A percentile compares a stretch with the other conserved stretches of the same genome.
phyloP scores from a whole-genome alignment of 2,888 invertebrate species.

The Dicroscelio sp. region DNA sequence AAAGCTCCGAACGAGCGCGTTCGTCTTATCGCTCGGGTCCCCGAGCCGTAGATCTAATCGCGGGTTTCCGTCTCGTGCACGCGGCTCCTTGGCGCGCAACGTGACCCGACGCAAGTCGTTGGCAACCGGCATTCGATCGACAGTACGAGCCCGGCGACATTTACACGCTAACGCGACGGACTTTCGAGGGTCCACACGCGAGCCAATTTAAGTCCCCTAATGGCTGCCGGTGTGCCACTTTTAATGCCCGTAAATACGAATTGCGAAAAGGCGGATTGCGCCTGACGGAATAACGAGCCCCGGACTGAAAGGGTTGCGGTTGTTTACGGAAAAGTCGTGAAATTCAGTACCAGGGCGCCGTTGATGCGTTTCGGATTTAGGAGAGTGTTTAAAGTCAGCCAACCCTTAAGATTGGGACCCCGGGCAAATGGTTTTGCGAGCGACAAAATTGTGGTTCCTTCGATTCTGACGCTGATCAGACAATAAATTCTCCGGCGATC shows the following conservation, averaged over 20 bases:
- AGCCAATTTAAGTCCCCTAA: constrained; percentile 77
- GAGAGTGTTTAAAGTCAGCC: constrained; percentile 31
- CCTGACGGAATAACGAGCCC: constrained; percentile 35
- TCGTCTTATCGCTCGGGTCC: constrained; percentile 87
- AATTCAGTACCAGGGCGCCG: constrained; percentile 1
- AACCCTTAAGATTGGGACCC: too few relatives aligned
- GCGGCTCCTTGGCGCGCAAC: constrained; percentile 64
- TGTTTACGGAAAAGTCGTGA: constrained; percentile 56
- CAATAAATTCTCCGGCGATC: too few relatives aligned
- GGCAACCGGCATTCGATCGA: constrained; percentile 67
- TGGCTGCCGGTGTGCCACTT: constrained; percentile 52
- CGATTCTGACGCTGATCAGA: too few relatives aligned
- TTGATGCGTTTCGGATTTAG: constrained; percentile 17
- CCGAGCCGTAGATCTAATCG: constrained; percentile 86
- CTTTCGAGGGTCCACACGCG: constrained; percentile 77
- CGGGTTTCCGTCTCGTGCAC: constrained; percentile 76
- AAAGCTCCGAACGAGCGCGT: constrained; percentile 88
- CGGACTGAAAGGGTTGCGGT: constrained; percentile 29
- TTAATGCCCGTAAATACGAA: constrained; percentile 78
- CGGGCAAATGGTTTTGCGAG: too few relatives aligned
- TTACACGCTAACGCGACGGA: constrained; percentile 80
- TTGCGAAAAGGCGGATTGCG: constrained; percentile 63
- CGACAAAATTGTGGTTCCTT: too few relatives aligned
- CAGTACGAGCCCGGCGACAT: constrained; percentile 70
- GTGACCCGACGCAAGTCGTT: constrained; percentile 59